Evolutionary conservation across 2,797 vertebrate species (phyloP), one percentile per base, ranked within the genome.

Genomic region (Oreonectes daqikongensis): DNA sequence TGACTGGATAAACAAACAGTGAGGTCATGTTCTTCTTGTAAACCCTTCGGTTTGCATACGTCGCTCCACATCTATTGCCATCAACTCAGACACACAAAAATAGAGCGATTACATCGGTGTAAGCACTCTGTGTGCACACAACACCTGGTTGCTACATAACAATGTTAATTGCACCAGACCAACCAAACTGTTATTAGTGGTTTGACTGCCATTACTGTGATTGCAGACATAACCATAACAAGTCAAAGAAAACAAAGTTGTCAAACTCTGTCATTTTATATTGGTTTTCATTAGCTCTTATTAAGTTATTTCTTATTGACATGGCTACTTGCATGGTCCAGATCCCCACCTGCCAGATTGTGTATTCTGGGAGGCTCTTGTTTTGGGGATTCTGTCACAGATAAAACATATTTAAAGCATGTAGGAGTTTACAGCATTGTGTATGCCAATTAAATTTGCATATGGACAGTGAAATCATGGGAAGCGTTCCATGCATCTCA

Each of bases 401-500:
- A 57, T 10, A 12, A 26, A 67, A 14, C 55, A 68, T 24, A 32
- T 73, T 71, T 78, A 77, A 53, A 74, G 53, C 53, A 67, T 80
- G 55, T 65, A 74, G 69, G 72, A 75, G 63, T 82, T 82, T 78
- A 60, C 77, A 55, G 14, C 75, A 63, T 82, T 67, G 82, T 74
- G 81, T 64, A 79, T 67, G 78, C 66, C 79, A 78, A 82, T 84
- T 77, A 88, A 87, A 91, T 91, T 88, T 86, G 72, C 84, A 89
- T 91, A 81, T 81, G 86, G 85, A 86, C 86, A n/a, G 84, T 84
- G 82, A 53, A 85, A 85, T 91, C 90, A 89, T 88, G 86, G 90
- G 84, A 84, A 83, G 85, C 83, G 85, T 85, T 88, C 85, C 82
- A 80, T 84, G 86, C 90, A 91, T 91, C 83, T 91, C 85, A 91